Base-by-base conservation (phyloP, 1,140 invertebrate species). In the Chymomyza costata region DNA sequence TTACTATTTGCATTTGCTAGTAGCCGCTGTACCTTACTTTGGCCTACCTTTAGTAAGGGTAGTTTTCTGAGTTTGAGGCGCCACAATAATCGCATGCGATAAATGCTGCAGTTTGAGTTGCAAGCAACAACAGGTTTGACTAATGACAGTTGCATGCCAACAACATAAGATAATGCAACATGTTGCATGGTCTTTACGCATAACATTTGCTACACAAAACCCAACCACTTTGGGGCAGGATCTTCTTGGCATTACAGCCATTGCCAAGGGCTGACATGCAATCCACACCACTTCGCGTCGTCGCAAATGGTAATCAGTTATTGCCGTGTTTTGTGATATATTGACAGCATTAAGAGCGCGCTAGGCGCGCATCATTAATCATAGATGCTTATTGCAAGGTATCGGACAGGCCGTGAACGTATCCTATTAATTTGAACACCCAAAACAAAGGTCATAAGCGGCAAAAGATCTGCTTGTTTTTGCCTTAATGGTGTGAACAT, bases 401-500 rank as follows among this genome's bases (percentile, higher is more conserved):
- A 14, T 13, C 16, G 10, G 13, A 38, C 35, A 15, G 15, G 15
- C 10, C 35, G 16, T 38, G 35, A 46, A 39, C 40, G 32, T 28
- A 39, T 45, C 53, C 64, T 68, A 74, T 74, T 74, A 57, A 74
- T 74, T 68, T 68, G 48, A 39, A 41, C 61, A 64, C 40, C 51
- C 34, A 49, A 51, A 64, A 70, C 58, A 63, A 76, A 70, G 57
- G 43, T 40, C 30, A 48, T 40, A 38, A 18, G 28, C 49, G 53
- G n/a, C n/a, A n/a, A n/a, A n/a, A n/a, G n/a, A n/a, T n/a, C 38
- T 46, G 28, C 53, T 45, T 46, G 43, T 44, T 37, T 46, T 47
- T 34, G 35, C 54, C 47, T 80, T 80, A 78, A 78, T 78, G 73
- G 73, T 78, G 73, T 80, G 73, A 78, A 78, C 73, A 68, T 55